Percentiles rank a stretch among this genome's conserved stretches.
These are phyloP conservation scores for Rhinophrynus dorsalis DNA, from an alignment of 2,797 vertebrate genomes.

Conservation along the genomic window DNA sequence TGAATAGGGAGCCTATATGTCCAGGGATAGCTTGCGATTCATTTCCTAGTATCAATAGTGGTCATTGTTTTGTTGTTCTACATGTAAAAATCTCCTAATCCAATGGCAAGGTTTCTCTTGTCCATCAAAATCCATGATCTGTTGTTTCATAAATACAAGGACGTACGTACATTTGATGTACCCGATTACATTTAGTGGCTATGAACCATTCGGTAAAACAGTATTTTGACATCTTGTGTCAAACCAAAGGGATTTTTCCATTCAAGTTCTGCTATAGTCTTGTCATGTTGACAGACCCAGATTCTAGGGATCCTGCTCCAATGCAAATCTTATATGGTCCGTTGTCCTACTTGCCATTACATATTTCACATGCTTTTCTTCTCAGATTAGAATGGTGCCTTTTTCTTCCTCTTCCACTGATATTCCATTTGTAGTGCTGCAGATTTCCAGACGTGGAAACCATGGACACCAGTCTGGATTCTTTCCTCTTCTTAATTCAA, in stretches of 20 bases:
- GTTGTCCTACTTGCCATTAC: no score
- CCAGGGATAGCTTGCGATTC: not conserved
- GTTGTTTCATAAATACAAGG: conserved; percentile 27
- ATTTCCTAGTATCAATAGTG: conserved; percentile 10
- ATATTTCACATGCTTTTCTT: not conserved
- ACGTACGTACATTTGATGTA: conserved; percentile 33
- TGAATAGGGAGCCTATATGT: not conserved
- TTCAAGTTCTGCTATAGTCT: not conserved
- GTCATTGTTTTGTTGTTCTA: conserved; percentile 6
- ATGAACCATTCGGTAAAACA: conserved; percentile 1
- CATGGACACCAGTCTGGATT: no score
- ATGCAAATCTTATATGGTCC: not conserved
- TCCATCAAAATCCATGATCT: conserved; percentile 1
- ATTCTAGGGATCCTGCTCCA: no score
- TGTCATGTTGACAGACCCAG: no score
- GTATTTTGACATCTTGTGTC: not conserved
- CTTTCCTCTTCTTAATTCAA: no score
- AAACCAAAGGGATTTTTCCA: not conserved
- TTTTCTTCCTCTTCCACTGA: no score
- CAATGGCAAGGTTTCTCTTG: not conserved
- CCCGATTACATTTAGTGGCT: conserved; percentile 29
- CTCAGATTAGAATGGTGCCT: no score
- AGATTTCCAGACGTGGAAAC: no score
- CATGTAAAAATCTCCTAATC: not conserved
- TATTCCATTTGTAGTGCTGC: no score